phyloP scores from a whole-genome alignment of 2,888 invertebrate species.

The Furcula furcula region DNA sequence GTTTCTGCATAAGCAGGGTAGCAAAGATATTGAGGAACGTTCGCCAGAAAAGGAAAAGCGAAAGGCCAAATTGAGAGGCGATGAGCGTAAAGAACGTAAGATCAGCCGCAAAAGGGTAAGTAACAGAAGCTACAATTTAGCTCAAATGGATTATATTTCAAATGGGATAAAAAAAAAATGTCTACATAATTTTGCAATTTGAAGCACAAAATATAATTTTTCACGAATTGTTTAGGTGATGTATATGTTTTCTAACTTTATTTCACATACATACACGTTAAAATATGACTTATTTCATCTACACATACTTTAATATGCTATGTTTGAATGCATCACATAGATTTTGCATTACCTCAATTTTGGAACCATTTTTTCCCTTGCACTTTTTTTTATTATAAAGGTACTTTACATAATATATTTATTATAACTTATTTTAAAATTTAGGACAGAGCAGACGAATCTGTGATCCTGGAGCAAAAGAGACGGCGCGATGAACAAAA shows the following conservation, averaged over 20 bases:
- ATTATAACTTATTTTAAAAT: slow-evolving; percentile 2
- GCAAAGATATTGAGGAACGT: slow-evolving; percentile 81
- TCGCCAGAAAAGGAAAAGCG: slow-evolving; percentile 89
- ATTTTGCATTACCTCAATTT: too few species aligned
- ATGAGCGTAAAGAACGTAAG: slow-evolving; percentile 89
- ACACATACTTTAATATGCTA: too few species aligned
- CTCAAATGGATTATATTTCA: too few species aligned
- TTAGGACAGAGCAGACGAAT: slow-evolving; percentile 89
- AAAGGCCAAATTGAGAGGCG: slow-evolving; percentile 80
- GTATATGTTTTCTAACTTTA: too few species aligned
- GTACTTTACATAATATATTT: slow-evolving; percentile 10
- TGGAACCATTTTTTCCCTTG: too few species aligned
- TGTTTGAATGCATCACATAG: too few species aligned
- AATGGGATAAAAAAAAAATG: too few species aligned
- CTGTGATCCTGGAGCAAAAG: slow-evolving; percentile 86
- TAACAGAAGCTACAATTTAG: slow-evolving; percentile 9
- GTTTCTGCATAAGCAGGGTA: slow-evolving; percentile 75
- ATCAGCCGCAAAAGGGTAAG: slow-evolving; percentile 89
- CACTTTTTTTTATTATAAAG: slow-evolving; percentile 2
- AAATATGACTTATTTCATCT: too few species aligned
- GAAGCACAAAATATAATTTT: too few species aligned
- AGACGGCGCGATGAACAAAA: slow-evolving; percentile 90
- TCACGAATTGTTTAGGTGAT: too few species aligned
- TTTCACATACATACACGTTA: too few species aligned
- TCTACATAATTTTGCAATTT: too few species aligned